Evolutionary conservation across 2,888 invertebrate species (phyloP), one percentile per base, ranked within the genome.

Genomic region (Dryadula phaetusa): DNA sequence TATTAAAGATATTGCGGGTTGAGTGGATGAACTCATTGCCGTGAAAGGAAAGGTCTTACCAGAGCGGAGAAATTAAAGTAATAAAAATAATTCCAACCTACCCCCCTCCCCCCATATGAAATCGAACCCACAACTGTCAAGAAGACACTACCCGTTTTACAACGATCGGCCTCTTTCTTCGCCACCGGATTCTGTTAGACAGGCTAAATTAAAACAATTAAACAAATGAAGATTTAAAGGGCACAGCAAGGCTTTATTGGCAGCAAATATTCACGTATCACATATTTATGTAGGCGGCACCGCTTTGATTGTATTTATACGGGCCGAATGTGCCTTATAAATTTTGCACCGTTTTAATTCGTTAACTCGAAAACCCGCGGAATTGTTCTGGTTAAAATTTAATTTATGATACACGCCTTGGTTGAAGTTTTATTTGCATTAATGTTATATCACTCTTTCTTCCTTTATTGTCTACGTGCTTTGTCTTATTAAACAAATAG

Each of bases 331-430:
- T 73, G 62, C 69, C 64, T 71, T 64, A 70, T 72, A 70, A 66
- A 72, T 72, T 71, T 70, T 67, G 67, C 67, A 71, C 64, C 53
- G 61, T 60, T 74, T 73, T 71, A 71, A 70, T 72, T 73, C 63
- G 63, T 70, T 69, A 72, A 72, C 63, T 64, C 62, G 61, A 66
- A 63, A 68, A 66, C 49, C 70, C 53, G 64, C 54, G 65, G 63
- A 65, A 68, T 69, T 72, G 64, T 72, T 72, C 60, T 53, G 66
- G 67, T 70, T 70, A 67, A 64, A 71, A 73, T 70, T 71, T 70
- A 71, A 71, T 72, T 69, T 67, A 67, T 53, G 63, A 62, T 67
- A 67, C 61, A 66, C 64, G 58, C 32, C 52, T 64, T 66, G 22
- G 37, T 44, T 46, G 42, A 52, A 58, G 56, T 66, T 69, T 70